Conservation (phyloP, 2,797 vertebrate genomes). For the Etheostoma perlongum region DNA sequence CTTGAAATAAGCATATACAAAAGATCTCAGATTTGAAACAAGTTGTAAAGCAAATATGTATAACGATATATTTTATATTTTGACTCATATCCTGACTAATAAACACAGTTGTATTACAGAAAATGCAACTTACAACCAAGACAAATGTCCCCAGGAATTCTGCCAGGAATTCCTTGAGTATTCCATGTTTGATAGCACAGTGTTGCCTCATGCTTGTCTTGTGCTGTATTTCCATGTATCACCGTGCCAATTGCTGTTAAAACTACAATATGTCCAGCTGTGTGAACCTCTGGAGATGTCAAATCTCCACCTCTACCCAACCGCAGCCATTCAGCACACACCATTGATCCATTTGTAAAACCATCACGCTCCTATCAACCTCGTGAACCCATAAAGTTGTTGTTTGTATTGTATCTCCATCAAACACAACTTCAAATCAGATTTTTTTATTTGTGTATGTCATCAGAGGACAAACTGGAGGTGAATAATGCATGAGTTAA, state of each 20-base stretch:
- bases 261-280: slow-evolving; percentile 48
- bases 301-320: slow-evolving; percentile 61
- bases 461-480: not conserved
- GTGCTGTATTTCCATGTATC: slow-evolving; percentile 70
- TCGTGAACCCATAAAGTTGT: slow-evolving; percentile 10
- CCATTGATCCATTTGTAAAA: slow-evolving; percentile 70
- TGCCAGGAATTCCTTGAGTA: slow-evolving; percentile 92
- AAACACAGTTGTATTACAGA: not conserved
- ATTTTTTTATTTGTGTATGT: not conserved
- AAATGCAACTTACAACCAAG: slow-evolving; percentile 91
- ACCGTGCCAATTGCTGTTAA: slow-evolving; percentile 38
- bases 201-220: slow-evolving; percentile 88
- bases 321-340: slow-evolving; percentile 70
- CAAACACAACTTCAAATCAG: not conserved
- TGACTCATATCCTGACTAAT: not conserved
- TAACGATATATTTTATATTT: not conserved
- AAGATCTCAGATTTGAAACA: not conserved
- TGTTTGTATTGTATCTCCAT: not conserved
- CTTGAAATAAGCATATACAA: not conserved
- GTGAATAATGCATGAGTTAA: slow-evolving; percentile 3
- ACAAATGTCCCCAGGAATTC: slow-evolving; percentile 96
- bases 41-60: not conserved
- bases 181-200: slow-evolving; percentile 89
- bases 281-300: slow-evolving; percentile 53
- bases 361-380: slow-evolving; percentile 16